phyloP scores from a whole-genome alignment of 2,797 vertebrate species.

The Phrynocephalus vlangalii region DNA sequence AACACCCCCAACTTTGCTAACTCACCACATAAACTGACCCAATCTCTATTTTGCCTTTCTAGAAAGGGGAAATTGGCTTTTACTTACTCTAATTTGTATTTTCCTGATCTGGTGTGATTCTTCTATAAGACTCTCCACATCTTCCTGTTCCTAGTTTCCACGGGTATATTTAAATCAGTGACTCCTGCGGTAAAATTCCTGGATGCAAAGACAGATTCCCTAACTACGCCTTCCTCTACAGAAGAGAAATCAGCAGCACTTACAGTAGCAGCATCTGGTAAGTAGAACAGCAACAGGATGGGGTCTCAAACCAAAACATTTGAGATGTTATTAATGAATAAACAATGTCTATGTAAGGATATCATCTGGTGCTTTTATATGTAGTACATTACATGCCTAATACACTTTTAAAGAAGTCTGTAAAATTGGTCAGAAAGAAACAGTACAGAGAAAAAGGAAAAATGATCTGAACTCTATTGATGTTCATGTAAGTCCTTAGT shows the following conservation, averaged over 20 bases:
- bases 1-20: not conserved
- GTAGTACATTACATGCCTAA: not conserved
- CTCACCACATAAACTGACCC: not conserved
- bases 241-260: constrained; percentile 34
- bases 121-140: not conserved
- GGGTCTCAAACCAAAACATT: not conserved
- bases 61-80: not conserved
- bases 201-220: not conserved
- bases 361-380: not conserved
- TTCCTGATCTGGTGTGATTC: not conserved
- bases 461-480: not conserved
- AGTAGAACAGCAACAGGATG: not conserved
- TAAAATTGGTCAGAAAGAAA: not conserved
- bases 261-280: constrained; percentile 26
- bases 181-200: not conserved
- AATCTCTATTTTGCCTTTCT: not conserved
- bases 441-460: not conserved
- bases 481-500: no score
- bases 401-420: not conserved
- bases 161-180: not conserved
- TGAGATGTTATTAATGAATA: not conserved
- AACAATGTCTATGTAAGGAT: not conserved
- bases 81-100: not conserved
- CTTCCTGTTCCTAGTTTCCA: constrained; percentile 4
- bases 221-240: not conserved